Base-by-base conservation (phyloP, 2,113 vertebrate genomes). In the Puntigrus tetrazona region DNA sequence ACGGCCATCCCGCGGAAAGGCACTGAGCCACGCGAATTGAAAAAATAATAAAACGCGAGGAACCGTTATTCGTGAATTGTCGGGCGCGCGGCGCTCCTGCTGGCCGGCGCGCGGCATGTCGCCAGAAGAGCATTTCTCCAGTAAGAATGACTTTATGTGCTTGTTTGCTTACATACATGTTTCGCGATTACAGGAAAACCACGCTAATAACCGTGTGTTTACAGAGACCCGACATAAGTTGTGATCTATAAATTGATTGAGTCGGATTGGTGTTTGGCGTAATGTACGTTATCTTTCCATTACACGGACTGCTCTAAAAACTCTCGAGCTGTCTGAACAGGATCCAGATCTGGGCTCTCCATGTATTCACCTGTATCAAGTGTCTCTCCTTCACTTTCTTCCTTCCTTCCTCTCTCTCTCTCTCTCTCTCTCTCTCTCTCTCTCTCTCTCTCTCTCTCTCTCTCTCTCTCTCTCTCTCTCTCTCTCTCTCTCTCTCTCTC, bases 121-220 rank as follows among this genome's bases (percentile, higher is more conserved):
- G 75, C 92, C 93, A 22, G 93, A 94, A 82, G 92, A 93, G 73
- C 92, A 89, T 86, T 90, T 82, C 87, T 89, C 91, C 91, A 92
- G 94, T 95, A 88, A 94, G 94, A 90, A 80, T 84, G 31, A 70
- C 43, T 38, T 85, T 36, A 61, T 45, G 9, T 79, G 11, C 65
- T 52, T 78, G 36, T 34, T 36, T 72, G 69, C 29, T 16, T 76
- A 52, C n/a, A 55, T 31, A 25, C 22, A 0, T 38, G 1, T 22
- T 36, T 61, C n/a, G n/a, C n/a, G 11, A 27, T 72, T 18, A 70
- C 5, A 45, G 36, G 16, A n/a, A 43, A 16, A 25, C 2, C 27
- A 36, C 78, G 14, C 22, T 2, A 73, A 38, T 45, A n/a, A 10
- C 38, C 20, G 16, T 67, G 11, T 70, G 3, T 29, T 41, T 82